Base-by-base conservation (phyloP, 2,797 vertebrate genomes). In the Acanthornis magna region DNA sequence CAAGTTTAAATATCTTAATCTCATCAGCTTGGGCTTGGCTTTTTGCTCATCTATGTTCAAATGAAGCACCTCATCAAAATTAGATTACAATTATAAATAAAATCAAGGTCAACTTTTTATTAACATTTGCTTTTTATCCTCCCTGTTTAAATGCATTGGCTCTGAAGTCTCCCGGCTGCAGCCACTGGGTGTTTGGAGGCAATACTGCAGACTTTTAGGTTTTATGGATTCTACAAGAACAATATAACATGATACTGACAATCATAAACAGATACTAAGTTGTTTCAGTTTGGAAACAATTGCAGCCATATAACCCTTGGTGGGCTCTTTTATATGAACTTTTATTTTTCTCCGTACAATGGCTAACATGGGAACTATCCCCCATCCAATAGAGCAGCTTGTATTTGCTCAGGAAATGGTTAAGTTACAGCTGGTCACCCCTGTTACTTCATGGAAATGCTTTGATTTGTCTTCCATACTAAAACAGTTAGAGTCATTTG, bases 201-300 rank as follows among this genome's bases (percentile, higher is more conserved):
- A 96, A 96, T 97, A 93, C 77, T 71, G 83, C 89, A 83, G 96
- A 96, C 73, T 91, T 95, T 96, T 70, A 97, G 75, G 73, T 97
- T 97, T 97, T 97, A 97, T 96, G 96, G 97, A 97, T 98, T 98
- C 95, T 85, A 79, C 95, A 97, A 96, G 95, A 97, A 97, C 97
- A 97, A 96, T 97, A 94, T 97, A 97, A 96, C 92, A 92, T 91
- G 89, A 97, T 94, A 94, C 93, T 97, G 96, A 96, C 97, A 96
- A 97, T 96, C 97, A 97, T 97, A 97, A 98, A 97, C 95, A 96
- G 93, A 97, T 97, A 97, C 96, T 93, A 96, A 97, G 92, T 94
- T 96, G 95, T 95, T 98, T 97, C 94, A 84, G 88, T 91, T 96
- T 97, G 91, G 96, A 97, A 97, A 97, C 93, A 96, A 97, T 96